phyloP scores from a whole-genome alignment of 2,113 vertebrate species.

The Mus musculus region GRCm39 chr11:85875001-85875500 shows the following conservation, averaged over 20 bases:
- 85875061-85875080: background rate
- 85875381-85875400: too few species aligned
- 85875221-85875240: constrained; percentile 37
- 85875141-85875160: background rate
- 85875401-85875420: too few species aligned
- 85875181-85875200: constrained; percentile 18
- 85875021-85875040: background rate
- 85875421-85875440: too few species aligned
- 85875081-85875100: background rate
- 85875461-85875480: too few species aligned
- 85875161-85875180: background rate
- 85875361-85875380: constrained; percentile 43
- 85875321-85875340: constrained; percentile 38
- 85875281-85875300: constrained; percentile 27
- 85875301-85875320: background rate
- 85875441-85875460: too few species aligned
- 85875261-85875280: background rate
- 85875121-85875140: background rate
- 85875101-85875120: background rate
- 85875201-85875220: background rate
- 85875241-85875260: constrained; percentile 60
- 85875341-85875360: background rate
- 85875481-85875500: too few species aligned
- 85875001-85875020: too few species aligned
- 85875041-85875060: background rate